Evolutionary conservation across 2,888 invertebrate genomes (phyloP), one percentile per base, ranked within the genome.

Genomic region (Dichetophora obliterata): DNA sequence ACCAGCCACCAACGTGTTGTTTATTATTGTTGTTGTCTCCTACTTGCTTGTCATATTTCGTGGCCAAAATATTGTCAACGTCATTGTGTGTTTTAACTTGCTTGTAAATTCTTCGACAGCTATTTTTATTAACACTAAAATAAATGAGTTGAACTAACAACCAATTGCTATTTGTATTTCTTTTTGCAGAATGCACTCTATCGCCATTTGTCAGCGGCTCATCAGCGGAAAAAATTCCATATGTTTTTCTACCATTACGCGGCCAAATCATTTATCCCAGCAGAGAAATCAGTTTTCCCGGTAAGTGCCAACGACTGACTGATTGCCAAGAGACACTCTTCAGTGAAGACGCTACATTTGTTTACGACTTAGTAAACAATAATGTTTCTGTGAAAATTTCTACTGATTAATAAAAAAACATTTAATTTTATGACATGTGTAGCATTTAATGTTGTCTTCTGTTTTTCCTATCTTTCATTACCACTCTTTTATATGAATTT

Each of bases 211-310:
- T 93, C 66, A 92, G 92, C 82, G 94, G 93, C 77, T 91, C 92
- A 24, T 93, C 93, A 65, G 91, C 92, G 75, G 96, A 96, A 88
- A 93, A 93, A 86, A 95, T 96, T 82, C 96, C 96, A 27, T 95
- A 95, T 87, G 95, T 96, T 24, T 96, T 94, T 88, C 90, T 96
- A 81, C 96, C 96, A 22, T 90, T 95, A 80, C 94, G 94, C 86
- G 95, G 95, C 61, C 96, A 96, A 90, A 95, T 96, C 82, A 94
- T 96, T 83, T 94, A 96, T 90, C 96, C 96, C 1, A 95, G 95
- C 81, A 93, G 94, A 84, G 95, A 96, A 90, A 95, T 96, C 85
- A 93, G 92, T 83, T 94, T 96, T 88, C 91, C 93, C 89, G 94
- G 89, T 89, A 84, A 86, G 85, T 83, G 11, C 14, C 9, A 16